Percentiles rank a stretch among this genome's conserved stretches.
phyloP scores from a whole-genome alignment of 2,797 vertebrate genomes.

The Crax fasciolata region DNA sequence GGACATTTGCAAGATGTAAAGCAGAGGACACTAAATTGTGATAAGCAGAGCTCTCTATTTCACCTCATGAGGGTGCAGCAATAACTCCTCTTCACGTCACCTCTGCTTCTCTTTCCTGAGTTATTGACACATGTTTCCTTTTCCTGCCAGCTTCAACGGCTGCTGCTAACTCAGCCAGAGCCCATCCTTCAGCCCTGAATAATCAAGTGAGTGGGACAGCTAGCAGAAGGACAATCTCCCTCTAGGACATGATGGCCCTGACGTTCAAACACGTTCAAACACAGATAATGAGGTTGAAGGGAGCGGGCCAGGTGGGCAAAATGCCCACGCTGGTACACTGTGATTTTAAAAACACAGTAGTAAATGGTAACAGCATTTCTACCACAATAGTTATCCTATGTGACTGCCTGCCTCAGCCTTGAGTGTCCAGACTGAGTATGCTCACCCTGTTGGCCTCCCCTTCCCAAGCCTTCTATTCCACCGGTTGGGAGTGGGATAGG shows the following conservation, averaged over 20 bases:
- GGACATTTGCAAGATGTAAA: not conserved
- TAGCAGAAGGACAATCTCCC: slow-evolving; percentile 34
- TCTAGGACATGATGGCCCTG: not conserved
- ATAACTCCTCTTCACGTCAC: not conserved
- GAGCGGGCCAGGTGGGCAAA: not conserved
- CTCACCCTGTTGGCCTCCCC: no score
- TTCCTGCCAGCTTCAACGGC: not conserved
- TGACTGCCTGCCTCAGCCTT: not conserved
- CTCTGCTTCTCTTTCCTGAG: slow-evolving; percentile 17
- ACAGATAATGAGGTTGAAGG: not conserved
- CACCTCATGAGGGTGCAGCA: not conserved
- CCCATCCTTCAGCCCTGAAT: slow-evolving; percentile 28
- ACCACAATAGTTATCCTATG: accelerated
- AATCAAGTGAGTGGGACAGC: slow-evolving; percentile 36
- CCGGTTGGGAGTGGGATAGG: not conserved
- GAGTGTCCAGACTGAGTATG: not conserved
- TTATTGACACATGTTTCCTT: slow-evolving; percentile 27
- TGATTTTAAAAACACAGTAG: not conserved
- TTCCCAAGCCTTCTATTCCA: not conserved
- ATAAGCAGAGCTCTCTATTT: not conserved
- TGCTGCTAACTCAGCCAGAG: slow-evolving; percentile 34
- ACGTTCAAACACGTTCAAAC: not conserved
- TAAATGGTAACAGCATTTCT: not conserved
- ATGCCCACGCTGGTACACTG: accelerated
- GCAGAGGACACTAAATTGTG: not conserved